Evolutionary conservation across 2,888 invertebrate genomes (phyloP).

Genomic region (Nebria brevicollis): DNA sequence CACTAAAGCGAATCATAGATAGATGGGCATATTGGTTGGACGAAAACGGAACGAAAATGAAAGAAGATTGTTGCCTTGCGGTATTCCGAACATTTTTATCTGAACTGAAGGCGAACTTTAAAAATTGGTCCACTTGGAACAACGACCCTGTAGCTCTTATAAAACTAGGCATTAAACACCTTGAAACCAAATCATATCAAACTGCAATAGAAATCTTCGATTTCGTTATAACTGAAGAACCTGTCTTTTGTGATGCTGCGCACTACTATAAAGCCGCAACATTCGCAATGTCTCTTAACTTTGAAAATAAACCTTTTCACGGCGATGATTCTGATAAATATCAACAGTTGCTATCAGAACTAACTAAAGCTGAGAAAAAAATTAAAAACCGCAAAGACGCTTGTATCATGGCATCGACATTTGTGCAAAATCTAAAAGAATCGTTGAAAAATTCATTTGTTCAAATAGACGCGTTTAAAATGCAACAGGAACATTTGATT

Average conservation of each 20-base stretch:
- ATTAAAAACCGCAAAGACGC: conserved; percentile 46
- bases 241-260: conserved; percentile 53
- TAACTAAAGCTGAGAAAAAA: conserved; percentile 45
- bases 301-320: conserved; percentile 25
- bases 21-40: conserved; percentile 55
- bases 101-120: conserved; percentile 15
- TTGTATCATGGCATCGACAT: conserved; percentile 44
- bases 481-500: conserved; percentile 49
- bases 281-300: conserved; percentile 37
- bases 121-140: conserved; percentile 28
- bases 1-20: conserved; percentile 50
- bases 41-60: conserved; percentile 45
- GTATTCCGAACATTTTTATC: conserved; percentile 10
- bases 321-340: conserved; percentile 21
- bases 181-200: conserved; percentile 37
- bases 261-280: conserved; percentile 54
- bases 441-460: conserved; percentile 47
- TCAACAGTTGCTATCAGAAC: conserved; percentile 34
- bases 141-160: conserved; percentile 49
- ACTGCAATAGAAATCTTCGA: conserved; percentile 52
- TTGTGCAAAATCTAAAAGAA: conserved; percentile 49
- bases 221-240: conserved; percentile 52
- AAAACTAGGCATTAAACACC: conserved; percentile 49
- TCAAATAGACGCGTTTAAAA: conserved; percentile 50
- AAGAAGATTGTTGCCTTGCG: conserved; percentile 14